These are phyloP conservation scores for Eristalis tenax DNA, from an alignment of 2,888 invertebrate species.

Conservation along the genomic window DNA sequence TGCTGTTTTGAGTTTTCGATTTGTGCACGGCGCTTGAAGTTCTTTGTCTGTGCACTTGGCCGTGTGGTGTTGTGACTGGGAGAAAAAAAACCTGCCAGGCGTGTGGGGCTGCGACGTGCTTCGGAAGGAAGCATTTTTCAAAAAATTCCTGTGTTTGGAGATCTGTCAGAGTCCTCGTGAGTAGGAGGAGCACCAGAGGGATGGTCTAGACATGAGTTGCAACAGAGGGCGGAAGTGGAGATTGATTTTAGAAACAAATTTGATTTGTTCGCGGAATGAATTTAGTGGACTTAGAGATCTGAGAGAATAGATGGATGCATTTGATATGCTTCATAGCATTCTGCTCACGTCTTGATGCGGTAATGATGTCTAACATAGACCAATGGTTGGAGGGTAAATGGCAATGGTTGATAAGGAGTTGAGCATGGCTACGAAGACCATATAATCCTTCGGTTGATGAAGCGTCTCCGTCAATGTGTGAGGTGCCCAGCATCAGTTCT, in stretches of 20 bases:
- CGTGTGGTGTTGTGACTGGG: neutral
- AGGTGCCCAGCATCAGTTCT: too few relatives aligned
- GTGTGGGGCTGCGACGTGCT: neutral
- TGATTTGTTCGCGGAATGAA: constrained; percentile 12
- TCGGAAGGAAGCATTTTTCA: constrained; percentile 39
- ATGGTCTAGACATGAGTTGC: constrained; percentile 33
- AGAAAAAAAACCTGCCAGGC: constrained; percentile 15
- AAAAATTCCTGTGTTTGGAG: constrained; percentile 6
- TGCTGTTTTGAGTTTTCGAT: constrained; percentile 58
- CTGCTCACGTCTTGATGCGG: neutral
- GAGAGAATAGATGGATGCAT: neutral
- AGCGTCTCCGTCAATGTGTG: too few relatives aligned
- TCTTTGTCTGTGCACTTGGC: constrained; percentile 24
- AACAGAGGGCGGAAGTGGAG: neutral
- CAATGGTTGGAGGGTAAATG: neutral
- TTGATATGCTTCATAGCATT: neutral
- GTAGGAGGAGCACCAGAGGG: neutral
- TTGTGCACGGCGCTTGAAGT: constrained; percentile 17
- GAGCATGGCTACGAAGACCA: too few relatives aligned
- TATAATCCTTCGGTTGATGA: too few relatives aligned
- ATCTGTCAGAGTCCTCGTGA: neutral
- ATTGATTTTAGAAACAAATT: constrained; percentile 29
- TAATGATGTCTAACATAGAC: neutral
- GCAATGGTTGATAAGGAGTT: too few relatives aligned
- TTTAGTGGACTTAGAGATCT: neutral